phyloP scores from a whole-genome alignment of 2,888 invertebrate genomes.

The Zeuzera pyrina region DNA sequence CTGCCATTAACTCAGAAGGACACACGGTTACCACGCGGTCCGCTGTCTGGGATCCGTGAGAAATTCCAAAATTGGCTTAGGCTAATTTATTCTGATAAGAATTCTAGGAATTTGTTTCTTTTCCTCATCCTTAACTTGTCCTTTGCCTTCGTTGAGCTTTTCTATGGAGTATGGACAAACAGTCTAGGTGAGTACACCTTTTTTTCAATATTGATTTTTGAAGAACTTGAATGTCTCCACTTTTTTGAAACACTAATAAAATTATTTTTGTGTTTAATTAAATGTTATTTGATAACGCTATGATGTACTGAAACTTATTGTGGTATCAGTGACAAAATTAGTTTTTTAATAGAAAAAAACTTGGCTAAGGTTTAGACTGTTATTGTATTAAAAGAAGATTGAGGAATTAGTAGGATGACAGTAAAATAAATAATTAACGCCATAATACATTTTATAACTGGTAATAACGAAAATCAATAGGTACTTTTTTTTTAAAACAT shows the following conservation, averaged over 20 bases:
- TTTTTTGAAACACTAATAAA: not conserved
- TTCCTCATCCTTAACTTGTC: conserved; percentile 94
- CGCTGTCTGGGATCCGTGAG: conserved; percentile 78
- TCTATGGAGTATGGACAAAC: conserved; percentile 93
- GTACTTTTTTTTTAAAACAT: too few species aligned
- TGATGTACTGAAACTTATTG: too few species aligned
- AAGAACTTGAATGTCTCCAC: not conserved
- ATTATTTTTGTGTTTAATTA: too few species aligned
- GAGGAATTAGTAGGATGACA: too few species aligned
- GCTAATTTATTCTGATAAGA: conserved; percentile 92
- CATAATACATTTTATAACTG: too few species aligned
- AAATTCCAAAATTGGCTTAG: conserved; percentile 84
- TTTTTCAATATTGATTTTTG: conserved; percentile 1
- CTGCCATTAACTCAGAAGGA: conserved; percentile 85
- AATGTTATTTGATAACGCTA: too few species aligned
- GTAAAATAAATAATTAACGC: too few species aligned
- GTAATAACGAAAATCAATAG: too few species aligned
- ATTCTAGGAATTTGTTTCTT: conserved; percentile 93
- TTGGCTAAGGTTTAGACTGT: too few species aligned
- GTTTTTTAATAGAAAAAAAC: too few species aligned
- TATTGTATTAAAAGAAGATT: too few species aligned
- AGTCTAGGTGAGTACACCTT: conserved; percentile 77
- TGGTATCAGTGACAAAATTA: too few species aligned
- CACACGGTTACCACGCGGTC: conserved; percentile 67
- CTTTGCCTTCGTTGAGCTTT: conserved; percentile 96